Evolutionary conservation across 2,888 invertebrate species (phyloP).

Genomic region (Melinopterus prodromus): DNA sequence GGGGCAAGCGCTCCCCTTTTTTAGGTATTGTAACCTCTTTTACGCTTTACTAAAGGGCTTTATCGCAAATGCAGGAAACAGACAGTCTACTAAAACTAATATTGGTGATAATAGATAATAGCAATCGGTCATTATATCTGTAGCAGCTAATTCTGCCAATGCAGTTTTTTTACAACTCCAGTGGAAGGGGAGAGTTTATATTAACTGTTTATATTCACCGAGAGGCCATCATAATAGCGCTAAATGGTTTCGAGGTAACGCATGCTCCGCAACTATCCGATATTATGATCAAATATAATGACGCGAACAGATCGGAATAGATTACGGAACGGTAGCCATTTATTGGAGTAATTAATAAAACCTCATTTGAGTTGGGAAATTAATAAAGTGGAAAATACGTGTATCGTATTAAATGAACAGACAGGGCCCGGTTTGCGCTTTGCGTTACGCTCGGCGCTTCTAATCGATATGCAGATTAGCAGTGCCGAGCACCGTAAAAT

Average conservation of each 20-base stretch:
- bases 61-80: too few species aligned
- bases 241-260: not conserved
- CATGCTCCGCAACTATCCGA: too few species aligned
- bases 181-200: too few species aligned
- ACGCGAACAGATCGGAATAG: not conserved
- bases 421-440: not conserved
- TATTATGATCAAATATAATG: not conserved
- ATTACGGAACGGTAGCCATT: not conserved
- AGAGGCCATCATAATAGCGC: not conserved
- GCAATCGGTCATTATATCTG: too few species aligned
- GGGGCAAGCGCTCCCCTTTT: too few species aligned
- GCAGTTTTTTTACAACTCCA: too few species aligned
- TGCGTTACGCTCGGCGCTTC: not conserved
- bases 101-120: too few species aligned
- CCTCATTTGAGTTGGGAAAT: not conserved
- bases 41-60: too few species aligned
- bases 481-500: not conserved
- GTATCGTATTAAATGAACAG: not conserved
- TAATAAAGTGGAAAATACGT: slow-evolving; percentile 4
- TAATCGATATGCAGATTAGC: slow-evolving; percentile 4
- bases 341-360: not conserved
- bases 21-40: too few species aligned
- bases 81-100: too few species aligned
- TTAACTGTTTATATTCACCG: not conserved
- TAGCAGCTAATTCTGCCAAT: too few species aligned